Evolutionary conservation across 2,888 invertebrate genomes (phyloP).

Genomic region (Tetanocera ferruginea): DNA sequence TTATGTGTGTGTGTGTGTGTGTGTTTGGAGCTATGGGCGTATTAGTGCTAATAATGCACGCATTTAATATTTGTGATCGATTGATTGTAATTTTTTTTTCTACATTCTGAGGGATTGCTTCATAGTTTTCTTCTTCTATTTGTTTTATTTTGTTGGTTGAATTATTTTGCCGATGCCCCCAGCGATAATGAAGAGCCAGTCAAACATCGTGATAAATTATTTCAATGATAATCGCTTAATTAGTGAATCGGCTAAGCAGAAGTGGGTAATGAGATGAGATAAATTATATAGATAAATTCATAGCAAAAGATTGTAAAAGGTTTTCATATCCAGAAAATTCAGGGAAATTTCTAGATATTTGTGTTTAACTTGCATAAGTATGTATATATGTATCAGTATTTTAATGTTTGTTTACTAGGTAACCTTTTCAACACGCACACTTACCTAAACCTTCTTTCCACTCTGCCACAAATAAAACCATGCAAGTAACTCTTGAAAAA

Average conservation of each 20-base stretch:
- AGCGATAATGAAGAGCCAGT: background rate
- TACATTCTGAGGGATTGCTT: constrained; percentile 27
- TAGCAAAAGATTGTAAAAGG: no score
- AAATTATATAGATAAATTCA: no score
- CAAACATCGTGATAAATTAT: constrained; percentile 6
- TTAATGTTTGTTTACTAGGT: background rate
- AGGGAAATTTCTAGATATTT: no score
- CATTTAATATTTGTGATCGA: constrained; percentile 66
- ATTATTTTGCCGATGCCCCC: background rate
- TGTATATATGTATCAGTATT: no score
- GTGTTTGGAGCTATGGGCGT: background rate
- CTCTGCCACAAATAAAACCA: background rate
- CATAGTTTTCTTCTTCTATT: no score
- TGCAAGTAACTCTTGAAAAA: background rate
- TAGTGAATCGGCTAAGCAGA: background rate
- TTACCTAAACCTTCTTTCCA: background rate
- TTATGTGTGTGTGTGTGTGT: constrained; percentile 1
- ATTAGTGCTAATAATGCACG: constrained; percentile 48
- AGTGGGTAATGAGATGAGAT: background rate
- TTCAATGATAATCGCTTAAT: constrained; percentile 21
- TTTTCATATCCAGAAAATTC: no score
- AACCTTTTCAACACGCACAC: constrained; percentile 4
- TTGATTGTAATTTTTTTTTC: constrained; percentile 58
- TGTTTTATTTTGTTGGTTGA: background rate
- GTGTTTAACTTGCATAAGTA: no score